Base-by-base conservation (phyloP, 2,113 vertebrate genomes). In the Hippocampus guttulatus region DNA sequence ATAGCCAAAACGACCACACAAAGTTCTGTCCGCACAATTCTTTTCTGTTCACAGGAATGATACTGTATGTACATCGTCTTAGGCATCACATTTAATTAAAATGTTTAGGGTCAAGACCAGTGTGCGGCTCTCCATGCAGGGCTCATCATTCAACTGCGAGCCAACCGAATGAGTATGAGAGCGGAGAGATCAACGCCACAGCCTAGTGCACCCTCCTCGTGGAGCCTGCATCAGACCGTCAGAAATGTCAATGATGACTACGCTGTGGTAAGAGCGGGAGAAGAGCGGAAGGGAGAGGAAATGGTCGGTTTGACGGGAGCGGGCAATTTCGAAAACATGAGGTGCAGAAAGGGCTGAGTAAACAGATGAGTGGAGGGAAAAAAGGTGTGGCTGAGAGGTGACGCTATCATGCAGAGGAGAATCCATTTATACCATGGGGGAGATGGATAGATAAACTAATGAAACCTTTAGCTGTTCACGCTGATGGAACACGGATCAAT, bases 221-320 rank as follows among this genome's bases (percentile, higher is more conserved):
- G 5, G 92, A 93, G 81, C 89, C 85, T 6, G 89, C 82, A 69
- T 94, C 92, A 0, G 92, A 92, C 69, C 70, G 85, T 88, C 71
- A 90, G 79, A 85, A 83, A 87, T 8, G 45, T 85, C 76, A 92
- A 92, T 12, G 88, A 91, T 84, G 88, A 71, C 81, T 91, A 81
- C 3, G 75, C 64, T n/a, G 73, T 64, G 84, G 91, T 91, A 71
- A 88, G 88, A 72, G 69, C 49, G 70, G 51, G 18, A 57, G 68
- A 18, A 63, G 51, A 63, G 60, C 23, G 33, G 33, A 43, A 16
- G 16, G 25, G 27, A 60, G 27, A 33, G 58, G 15, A 61, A 8
- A 27, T 27, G 73, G 67, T 64, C 5, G 33, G 33, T 38, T 38
- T 38, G 33, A 38, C 6, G 33, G 71, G 65, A 57, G 71, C 64